Base-by-base conservation (phyloP, 2,888 invertebrate species). In the Drosophila paranaensis region DNA sequence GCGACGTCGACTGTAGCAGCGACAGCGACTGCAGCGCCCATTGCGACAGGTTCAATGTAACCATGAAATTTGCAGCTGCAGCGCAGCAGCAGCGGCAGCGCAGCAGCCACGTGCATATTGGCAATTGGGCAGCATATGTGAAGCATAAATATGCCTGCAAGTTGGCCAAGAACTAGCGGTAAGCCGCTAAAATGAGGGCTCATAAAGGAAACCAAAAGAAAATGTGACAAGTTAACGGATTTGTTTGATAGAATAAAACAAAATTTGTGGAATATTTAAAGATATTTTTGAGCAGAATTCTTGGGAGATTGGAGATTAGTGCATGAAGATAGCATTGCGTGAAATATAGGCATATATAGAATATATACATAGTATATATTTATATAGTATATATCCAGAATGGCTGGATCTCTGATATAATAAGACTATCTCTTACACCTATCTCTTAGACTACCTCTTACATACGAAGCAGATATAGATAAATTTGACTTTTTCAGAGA, bases 41-140 rank as follows among this genome's bases (percentile, higher is more conserved):
- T 57, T 75, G 77, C 63, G 77, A 69, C 77, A 78, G 78, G 84
- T 84, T 84, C 85, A 89, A 87, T 81, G 84, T 76, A 89, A 70
- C 84, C 84, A 86, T 88, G 76, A 87, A 86, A 83, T 70, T 53
- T 64, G 81, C 72, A 73, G 33, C 48, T 0, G 27, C 35, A 35
- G 35, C 42, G 0, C 50, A 10, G 27, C 46, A 1, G 51, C 74
- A 2, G 27, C 27, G 27, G 27, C 46, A 1, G 51, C 74, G 6
- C 5, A 4, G 27, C 27, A 62, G 62, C 62, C 77, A 80, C 80
- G 72, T 77, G 72, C 48, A 54, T 55, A 60, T 51, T 35, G 48
- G 25, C 42, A 40, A 13, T 51, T 48, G 61, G 33, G 66, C 50
- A 50, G 50, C 50, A 35, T 35, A 50, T 50, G 50, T 16, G 50